Base-by-base conservation (phyloP, 2,888 invertebrate genomes). In the Cenopis cana region DNA sequence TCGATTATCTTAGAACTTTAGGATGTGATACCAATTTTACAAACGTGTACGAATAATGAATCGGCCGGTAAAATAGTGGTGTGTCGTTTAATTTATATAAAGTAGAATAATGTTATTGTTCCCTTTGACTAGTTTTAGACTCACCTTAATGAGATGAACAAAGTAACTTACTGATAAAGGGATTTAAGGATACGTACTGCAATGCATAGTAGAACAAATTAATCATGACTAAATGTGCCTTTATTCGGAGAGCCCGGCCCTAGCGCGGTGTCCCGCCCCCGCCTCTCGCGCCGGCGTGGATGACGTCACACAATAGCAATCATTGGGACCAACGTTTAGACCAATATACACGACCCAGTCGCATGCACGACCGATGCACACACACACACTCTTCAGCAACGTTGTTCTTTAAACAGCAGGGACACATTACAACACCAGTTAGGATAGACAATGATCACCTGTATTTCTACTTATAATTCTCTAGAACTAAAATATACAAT, bases 251-350 rank as follows among this genome's bases (percentile, higher is more conserved):
- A 91, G 83, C 87, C 89, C 86, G 83, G 85, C 86, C 85, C 87
- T 80, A 88, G 89, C 90, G 91, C 89, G 89, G 88, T 88, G 90
- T 86, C 88, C 55, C 83, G 82, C 85, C 85, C 82, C 81, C 73
- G 64, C 73, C 69, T 57, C 79, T 81, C 77, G 79, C 80, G 82
- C 80, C 80, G 80, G 81, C 80, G 81, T 80, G 82, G 79, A 84
- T 82, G 81, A 86, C 85, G 86, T 81, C 77, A 83, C 84, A 89
- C 91, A 91, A 93, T 93, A 92, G 91, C 89, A 91, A 93, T 89
- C 86, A 89, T 91, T 91, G 93, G 93, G 93, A 93, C 93, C 93
- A 93, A 93, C 85, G 89, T 93, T 93, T 93, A 92, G 91, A 92
- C 85, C 91, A 93, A 90, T 93, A 93, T 93, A 90, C 89, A 90